A percentile compares a stretch with the other conserved stretches of the same genome.
phyloP scores from a whole-genome alignment of 1,140 invertebrate species.

The Spodoptera litura region DNA sequence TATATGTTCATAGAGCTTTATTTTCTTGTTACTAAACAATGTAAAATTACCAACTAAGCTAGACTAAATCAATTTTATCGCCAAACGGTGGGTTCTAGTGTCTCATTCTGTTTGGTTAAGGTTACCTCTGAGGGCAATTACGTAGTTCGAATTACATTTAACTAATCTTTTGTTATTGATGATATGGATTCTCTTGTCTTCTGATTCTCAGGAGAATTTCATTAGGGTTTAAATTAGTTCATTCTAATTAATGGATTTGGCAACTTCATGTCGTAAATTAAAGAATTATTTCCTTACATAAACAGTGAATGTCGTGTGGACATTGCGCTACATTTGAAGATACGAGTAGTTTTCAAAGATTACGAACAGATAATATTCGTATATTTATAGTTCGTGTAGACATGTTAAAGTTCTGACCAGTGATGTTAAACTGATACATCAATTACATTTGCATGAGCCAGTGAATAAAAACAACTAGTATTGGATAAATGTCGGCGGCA shows the following conservation, averaged over 20 bases:
- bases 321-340: no score
- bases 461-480: no score
- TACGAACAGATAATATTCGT: no score
- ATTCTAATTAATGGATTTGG: background rate
- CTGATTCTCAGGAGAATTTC: background rate
- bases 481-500: no score
- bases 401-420: no score
- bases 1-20: background rate
- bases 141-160: background rate
- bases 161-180: constrained; percentile 18
- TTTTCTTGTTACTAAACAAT: constrained; percentile 35
- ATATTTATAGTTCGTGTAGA: no score
- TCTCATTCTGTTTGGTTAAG: constrained; percentile 33
- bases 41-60: constrained; percentile 38
- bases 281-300: no score
- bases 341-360: no score
- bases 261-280: no score
- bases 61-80: constrained; percentile 39
- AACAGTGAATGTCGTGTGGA: no score
- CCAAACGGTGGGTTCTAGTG: constrained; percentile 27
- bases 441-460: no score
- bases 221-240: background rate
- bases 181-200: constrained; percentile 4
- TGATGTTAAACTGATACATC: no score
- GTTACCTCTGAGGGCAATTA: constrained; percentile 21